Base-by-base conservation (phyloP, 2,797 vertebrate species). In the Rhodeus uyekii region DNA sequence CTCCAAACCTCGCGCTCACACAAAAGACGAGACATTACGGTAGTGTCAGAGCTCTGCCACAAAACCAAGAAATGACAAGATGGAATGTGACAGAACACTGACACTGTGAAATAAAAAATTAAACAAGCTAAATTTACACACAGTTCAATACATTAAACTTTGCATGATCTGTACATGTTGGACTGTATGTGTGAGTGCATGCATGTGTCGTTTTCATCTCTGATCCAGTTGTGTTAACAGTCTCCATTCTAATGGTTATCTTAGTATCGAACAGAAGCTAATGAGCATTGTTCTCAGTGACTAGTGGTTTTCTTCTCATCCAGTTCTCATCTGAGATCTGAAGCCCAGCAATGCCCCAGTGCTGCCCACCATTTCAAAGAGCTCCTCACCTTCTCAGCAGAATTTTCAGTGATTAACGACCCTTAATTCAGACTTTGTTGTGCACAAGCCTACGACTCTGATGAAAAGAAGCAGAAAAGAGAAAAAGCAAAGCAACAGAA, bases 371-470 rank as follows among this genome's bases (percentile, higher is more conserved):
- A 2, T 80, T 64, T 80, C 73, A 72, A 65, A 78, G 27, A 83
- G 19, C 42, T 46, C 77, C 65, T 29, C 38, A 14, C 36, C 24
- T 79, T 24, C 16, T 61, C 36, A 0, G 27, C 48, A 81, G 58
- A 58, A 55, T 75, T 60, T 61, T 46, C 12, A 46, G 44, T 76
- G 80, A 86, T 83, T 81, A 86, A 82, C 71, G 14, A 42, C 71
- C 74, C 68, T 67, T 86, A 76, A 85, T 85, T 78, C 78, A 64
- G 27, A 38, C 75, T 78, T 78, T 85, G 76, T 85, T 88, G 76
- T 80, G 24, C 42, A 18, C 78, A 34, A 85, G 53, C 68, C 55
- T 50, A 22, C 63, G 32, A 64, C 72, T 78, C 27, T 36, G 10
- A 74, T 77, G 53, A 65, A 68, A 83, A 82, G 76, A 72, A 82